Base-by-base conservation (phyloP, 1,140 invertebrate genomes). In the Drosophila yakuba region DNA sequence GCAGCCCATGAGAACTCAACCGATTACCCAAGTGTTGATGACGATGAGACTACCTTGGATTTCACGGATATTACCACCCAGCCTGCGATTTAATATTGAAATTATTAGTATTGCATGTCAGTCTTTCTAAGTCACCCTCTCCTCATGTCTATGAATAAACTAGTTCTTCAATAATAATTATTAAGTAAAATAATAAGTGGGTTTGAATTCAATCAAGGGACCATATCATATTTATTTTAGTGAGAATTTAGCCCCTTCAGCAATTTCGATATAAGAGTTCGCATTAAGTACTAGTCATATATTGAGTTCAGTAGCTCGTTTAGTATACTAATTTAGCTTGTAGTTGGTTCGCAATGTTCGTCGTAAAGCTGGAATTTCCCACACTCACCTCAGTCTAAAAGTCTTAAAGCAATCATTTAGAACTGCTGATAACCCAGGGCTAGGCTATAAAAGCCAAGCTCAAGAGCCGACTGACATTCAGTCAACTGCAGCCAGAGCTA, bases 361-460 rank as follows among this genome's bases (percentile, higher is more conserved):
- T 14, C 15, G 38, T 38, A 28, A 4, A 50, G 59, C 12, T 55
- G 67, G 67, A 69, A 47, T 48, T 69, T 56, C 67, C 67, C 63
- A 12, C 17, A 28, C 36, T 64, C 36, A 51, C 45, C 14, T 63
- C 38, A 60, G 51, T 67, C 45, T 12, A 39, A 14, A 4, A 48
- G 15, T 62, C 12, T 8, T 51, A 25, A 15, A 44, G 4, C 14
- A 36, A 38, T 20, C 43, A 39, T 10, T 7, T 43, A 10, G n/a
- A 48, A 17, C 4, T 35, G 38, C 54, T 67, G 73, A 75, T 75
- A 75, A 67, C 48, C 47, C 41, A 41, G 14, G 12, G 10, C 23
- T 32, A n/a, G 45, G 20, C 45, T 75, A 75, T 75, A 75, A 66
- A 75, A 75, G 41, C 60, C 14, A 32, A 7, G 43, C 20, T 59